Percentiles rank a stretch among this genome's conserved stretches.
These are phyloP conservation scores for Eustalomyia histrio DNA, from an alignment of 2,888 invertebrate genomes.

Conservation along the genomic window DNA sequence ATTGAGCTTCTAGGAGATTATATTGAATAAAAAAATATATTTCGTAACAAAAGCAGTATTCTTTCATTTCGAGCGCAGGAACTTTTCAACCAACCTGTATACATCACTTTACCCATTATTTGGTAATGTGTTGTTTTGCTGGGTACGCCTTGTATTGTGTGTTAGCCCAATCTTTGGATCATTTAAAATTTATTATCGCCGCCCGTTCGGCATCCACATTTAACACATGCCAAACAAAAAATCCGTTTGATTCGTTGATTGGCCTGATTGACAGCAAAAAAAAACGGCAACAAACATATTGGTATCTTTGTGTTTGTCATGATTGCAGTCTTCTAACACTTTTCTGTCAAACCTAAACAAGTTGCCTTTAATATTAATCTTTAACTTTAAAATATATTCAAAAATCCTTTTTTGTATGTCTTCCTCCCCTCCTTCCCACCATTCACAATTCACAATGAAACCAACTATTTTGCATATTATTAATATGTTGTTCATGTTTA, in stretches of 20 bases:
- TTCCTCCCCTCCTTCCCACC: too few relatives aligned
- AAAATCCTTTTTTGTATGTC: neutral
- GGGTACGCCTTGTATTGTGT: constrained; percentile 37
- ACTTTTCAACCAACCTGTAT: too few relatives aligned
- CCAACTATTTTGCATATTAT: constrained; percentile 45
- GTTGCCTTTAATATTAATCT: neutral
- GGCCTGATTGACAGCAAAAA: constrained; percentile 38
- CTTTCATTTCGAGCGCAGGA: too few relatives aligned
- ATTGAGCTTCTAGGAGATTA: too few relatives aligned
- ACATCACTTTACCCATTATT: too few relatives aligned
- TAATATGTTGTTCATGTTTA: constrained; percentile 26
- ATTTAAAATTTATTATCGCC: constrained; percentile 26
- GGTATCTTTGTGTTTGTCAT: neutral
- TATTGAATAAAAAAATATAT: too few relatives aligned
- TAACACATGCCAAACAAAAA: constrained; percentile 45
- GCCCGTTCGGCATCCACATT: constrained; percentile 28
- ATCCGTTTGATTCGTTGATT: constrained; percentile 31
- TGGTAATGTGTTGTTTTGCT: too few relatives aligned
- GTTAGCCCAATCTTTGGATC: constrained; percentile 19
- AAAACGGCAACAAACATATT: constrained; percentile 27
- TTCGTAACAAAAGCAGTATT: too few relatives aligned
- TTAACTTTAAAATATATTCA: neutral
- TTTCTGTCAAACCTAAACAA: neutral
- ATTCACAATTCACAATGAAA: neutral
- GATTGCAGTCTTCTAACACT: neutral